Base-by-base conservation (phyloP, 2,888 invertebrate species). In the Apodemia duryi region DNA sequence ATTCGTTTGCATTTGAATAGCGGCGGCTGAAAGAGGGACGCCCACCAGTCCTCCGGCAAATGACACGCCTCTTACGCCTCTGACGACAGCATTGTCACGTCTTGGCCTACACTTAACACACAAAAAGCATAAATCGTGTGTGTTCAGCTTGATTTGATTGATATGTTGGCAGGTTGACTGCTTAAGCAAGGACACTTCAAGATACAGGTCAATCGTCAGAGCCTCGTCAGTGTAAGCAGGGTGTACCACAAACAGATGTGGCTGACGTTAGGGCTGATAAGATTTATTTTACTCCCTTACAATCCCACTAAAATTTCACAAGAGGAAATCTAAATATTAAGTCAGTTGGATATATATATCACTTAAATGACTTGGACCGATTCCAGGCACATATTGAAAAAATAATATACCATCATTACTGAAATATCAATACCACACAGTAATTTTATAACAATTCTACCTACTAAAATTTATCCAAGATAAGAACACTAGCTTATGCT, bases 1-100 rank as follows among this genome's bases (percentile, higher is more conserved):
- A 79, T 83, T 84, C 83, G 86, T 87, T 88, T 87, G 84, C 86
- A 89, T 91, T 88, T 86, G 85, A 90, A 90, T 88, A 82, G 86
- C 82, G 83, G 81, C 83, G 80, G 81, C 77, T 75, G 77, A 79
- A 78, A 79, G 77, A 76, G 77, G 68, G 81, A 83, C 88, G 86
- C 87, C 88, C 84, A 84, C 82, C 77, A 78, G 77, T 80, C 80
- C 78, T 72, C 79, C 73, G 73, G 72, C 78, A 76, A 72, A 80
- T 72, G 75, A 74, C 79, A 79, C 86, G 84, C 85, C 87, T 83
- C 80, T 76, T 74, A 70, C 74, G 74, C 74, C 75, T 71, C 69
- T 78, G 80, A 76, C 79, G 80, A 82, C 80, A 80, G 76, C 77
- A 72, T 70, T 71, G 71, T 71, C 65, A 68, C 65, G 67, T 57